A percentile compares a stretch with the other conserved stretches of the same genome.
Evolutionary conservation across 2,113 vertebrate genomes (phyloP).

Genomic region (Heterotis niloticus): DNA sequence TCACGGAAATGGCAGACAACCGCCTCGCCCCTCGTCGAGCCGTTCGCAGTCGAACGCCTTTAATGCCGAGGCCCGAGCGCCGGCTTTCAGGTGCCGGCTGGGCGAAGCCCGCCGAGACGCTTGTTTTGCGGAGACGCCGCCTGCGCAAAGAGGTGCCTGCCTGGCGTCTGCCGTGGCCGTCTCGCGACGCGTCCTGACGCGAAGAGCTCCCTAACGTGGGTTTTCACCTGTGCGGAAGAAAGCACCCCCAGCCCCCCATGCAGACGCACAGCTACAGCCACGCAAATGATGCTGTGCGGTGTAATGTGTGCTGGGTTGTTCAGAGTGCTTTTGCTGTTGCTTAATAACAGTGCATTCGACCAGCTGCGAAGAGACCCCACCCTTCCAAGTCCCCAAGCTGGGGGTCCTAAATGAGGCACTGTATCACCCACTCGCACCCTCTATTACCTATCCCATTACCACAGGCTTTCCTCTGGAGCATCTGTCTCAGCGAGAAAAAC

Average conservation of each 20-base stretch:
- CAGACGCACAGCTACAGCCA: too few species aligned
- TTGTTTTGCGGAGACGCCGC: conserved; percentile 25
- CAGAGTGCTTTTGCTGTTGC: conserved; percentile 37
- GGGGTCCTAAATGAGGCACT: conserved; percentile 55
- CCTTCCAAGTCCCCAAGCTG: conserved; percentile 52
- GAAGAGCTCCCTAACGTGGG: not conserved
- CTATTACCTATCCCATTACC: conserved; percentile 29
- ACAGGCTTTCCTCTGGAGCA: conserved; percentile 8
- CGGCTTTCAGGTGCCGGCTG: conserved; percentile 49
- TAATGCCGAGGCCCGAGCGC: conserved; percentile 56
- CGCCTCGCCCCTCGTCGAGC: conserved; percentile 49
- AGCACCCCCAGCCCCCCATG: not conserved
- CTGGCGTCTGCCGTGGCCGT: too few species aligned
- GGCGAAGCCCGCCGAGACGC: conserved; percentile 47
- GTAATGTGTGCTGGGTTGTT: conserved; percentile 19
- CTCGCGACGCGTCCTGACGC: too few species aligned
- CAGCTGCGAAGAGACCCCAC: conserved; percentile 45
- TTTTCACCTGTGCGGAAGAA: conserved; percentile 20
- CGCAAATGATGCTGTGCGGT: not conserved
- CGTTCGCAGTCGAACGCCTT: conserved; percentile 61
- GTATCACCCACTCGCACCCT: conserved; percentile 36
- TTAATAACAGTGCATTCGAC: conserved; percentile 55
- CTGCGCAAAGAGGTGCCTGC: not conserved
- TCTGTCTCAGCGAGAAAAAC: conserved; percentile 17
- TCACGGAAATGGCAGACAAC: not conserved